Percentiles rank a stretch among this genome's conserved stretches.
Evolutionary conservation across 2,113 vertebrate genomes (phyloP).

Genomic region (Panthera uncia): DNA sequence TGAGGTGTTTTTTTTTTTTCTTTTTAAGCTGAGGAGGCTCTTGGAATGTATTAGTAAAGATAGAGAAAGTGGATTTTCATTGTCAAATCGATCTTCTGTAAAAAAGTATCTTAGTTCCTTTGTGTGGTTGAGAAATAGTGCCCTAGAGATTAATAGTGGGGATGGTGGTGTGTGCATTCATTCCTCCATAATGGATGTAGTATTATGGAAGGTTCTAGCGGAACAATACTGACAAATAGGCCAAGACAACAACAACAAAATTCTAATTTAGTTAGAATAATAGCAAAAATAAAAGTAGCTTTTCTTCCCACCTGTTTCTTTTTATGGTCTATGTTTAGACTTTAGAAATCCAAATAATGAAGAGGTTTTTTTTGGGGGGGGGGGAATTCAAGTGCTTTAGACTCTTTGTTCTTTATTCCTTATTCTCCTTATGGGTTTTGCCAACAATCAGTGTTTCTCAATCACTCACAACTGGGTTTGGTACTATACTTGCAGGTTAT

Average conservation of each 20-base stretch:
- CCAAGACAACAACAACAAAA: background rate
- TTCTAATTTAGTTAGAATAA: background rate
- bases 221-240: background rate
- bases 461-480: background rate
- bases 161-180: background rate
- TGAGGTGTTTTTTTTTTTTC: background rate
- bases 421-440: background rate
- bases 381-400: background rate
- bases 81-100: background rate
- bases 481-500: background rate
- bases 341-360: constrained; percentile 39
- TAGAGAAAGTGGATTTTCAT: background rate
- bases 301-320: background rate
- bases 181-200: background rate
- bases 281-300: background rate
- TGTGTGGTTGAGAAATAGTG: background rate
- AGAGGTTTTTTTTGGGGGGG: background rate
- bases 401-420: background rate
- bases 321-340: background rate
- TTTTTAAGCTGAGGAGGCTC: background rate
- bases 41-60: background rate
- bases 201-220: background rate
- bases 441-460: background rate
- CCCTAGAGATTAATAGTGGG: background rate
- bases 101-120: background rate